Base-by-base conservation (phyloP, 2,888 invertebrate species). In the Syrphus vitripennis region DNA sequence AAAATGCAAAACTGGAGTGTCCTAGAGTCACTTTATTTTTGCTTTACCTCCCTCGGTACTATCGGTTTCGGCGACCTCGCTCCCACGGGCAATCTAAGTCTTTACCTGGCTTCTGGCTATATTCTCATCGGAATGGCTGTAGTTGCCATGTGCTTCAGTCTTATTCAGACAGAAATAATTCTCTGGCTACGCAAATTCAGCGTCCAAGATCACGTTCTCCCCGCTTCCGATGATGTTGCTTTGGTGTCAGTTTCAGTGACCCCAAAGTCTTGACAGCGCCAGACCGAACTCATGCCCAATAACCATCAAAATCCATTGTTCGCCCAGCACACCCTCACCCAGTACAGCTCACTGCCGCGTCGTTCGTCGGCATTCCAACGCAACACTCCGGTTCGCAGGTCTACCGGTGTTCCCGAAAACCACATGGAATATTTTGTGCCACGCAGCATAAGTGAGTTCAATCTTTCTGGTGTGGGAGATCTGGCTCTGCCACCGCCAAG, bases 1-100 rank as follows among this genome's bases (percentile, higher is more conserved):
- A 94, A 96, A 71, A 96, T 98, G 91, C 99, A 99, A 92, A 95
- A 95, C 88, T 99, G 99, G 99, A 96, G 95, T 82, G 94, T 97
- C 48, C 93, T 98, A 70, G 98, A 98, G 90, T 98, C 98, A 37
- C 94, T 95, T 83, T 96, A 96, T 91, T 96, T 96, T 91, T 96
- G 96, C 89, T 96, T 96, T 92, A 95, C 96, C 19, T 96, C 95
- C 83, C 93, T 95, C 86, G 96, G 97, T 26, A 97, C 97, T 12
- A 97, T 97, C 88, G 97, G 97, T 1, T 97, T 97, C 90, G 97
- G 97, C 0, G 96, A 97, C 90, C 92, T 97, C 87, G 94, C 95
- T 74, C 97, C 97, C 0, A 92, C 92, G 37, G 93, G 94, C 88
- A 95, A 96, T 88, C 91, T 96, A 31, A 96, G 97, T 2, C 93